Evolutionary conservation across 2,888 invertebrate species (phyloP), one percentile per base, ranked within the genome.

Genomic region (Liodrosophila aerea): DNA sequence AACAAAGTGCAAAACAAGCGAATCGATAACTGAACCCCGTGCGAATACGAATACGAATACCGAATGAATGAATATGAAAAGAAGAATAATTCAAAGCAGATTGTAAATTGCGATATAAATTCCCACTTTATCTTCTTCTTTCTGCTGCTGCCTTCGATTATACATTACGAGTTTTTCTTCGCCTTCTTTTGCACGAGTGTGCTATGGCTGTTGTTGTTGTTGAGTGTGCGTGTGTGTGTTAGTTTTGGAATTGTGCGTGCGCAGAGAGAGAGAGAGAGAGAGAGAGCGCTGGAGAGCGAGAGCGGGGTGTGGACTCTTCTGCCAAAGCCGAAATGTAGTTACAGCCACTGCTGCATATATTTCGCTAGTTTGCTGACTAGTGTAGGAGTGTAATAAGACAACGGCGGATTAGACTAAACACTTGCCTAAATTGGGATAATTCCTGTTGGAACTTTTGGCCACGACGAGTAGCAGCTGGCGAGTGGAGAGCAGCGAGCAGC

Each of bases 1-100:
- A 57, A 69, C 59, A 59, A 61, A 76, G 63, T 72, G 67, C 36
- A 51, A 50, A 11, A 49, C 9, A 31, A 45, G 9, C 15, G 18
- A 29, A 27, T 1, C 27, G 46, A 31, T 39, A 12, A 16, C 41
- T 27, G 46, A 34, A 61, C 9, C 16, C 11, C 2, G n/a, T 16
- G 29, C 29, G n/a, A n/a, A n/a, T n/a, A 7, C 8, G 1, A 9
- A 5, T 29, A 22, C 22, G 4, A 39, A 39, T 39, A 16, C 29
- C 29, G 7, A 41, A 13, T n/a, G 62, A 41, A 8, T 18, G 29
- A 36, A 36, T 27, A 43, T n/a, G n/a, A n/a, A n/a, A n/a, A n/a
- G n/a, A n/a, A n/a, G n/a, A n/a, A n/a, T n/a, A n/a, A n/a, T n/a
- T n/a, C n/a, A n/a, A n/a, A n/a, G n/a, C n/a, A n/a, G n/a, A n/a